Base-by-base conservation (phyloP, 2,888 invertebrate species). In the Caradrina clavipalpis region DNA sequence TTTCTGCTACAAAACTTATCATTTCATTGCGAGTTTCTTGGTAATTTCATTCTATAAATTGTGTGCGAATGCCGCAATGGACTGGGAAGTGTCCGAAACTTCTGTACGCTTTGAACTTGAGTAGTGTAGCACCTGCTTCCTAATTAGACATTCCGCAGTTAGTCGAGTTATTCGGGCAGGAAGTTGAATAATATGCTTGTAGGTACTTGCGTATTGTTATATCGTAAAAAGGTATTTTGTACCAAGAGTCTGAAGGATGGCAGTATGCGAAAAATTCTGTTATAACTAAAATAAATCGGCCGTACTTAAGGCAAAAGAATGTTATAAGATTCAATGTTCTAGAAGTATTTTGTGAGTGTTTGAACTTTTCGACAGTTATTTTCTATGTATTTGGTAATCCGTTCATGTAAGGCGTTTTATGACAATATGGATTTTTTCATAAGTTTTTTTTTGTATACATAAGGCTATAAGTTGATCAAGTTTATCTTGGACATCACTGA, bases 121-220 rank as follows among this genome's bases (percentile, higher is more conserved):
- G 73, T 78, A 62, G 82, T 78, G 78, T 73, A 68, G 60, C 78
- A 81, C 78, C 78, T 81, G 78, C 78, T 78, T 66, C 68, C 64
- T 78, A 78, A 78, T 78, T 78, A 78, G 82, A 78, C 78, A 78
- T 81, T 81, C 78, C 82, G 35, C 59, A 68, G 78, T 78, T 62
- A 73, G 65, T 81, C 64, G 68, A 78, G 78, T 69, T 81, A 78
- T 78, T 78, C 55, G 56, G 42, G 39, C 21, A 22, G 55, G 78
- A 71, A 71, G 81, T 78, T 78, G 78, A 78, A 81, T 78, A 78
- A 78, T 78, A 66, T 50, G 31, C 64, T 31, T 35, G 58, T 42
- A 17, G 35, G 54, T 42, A 17, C 65, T 66, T 13, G 59, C 56
- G 42, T 77, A 67, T 78, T 73, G 19, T 73, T 62, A 49, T 58